A percentile compares a stretch with the other conserved stretches of the same genome.
These are phyloP conservation scores for Brachionichthys hirsutus DNA, from an alignment of 2,113 vertebrate genomes.

Conservation along the genomic window DNA sequence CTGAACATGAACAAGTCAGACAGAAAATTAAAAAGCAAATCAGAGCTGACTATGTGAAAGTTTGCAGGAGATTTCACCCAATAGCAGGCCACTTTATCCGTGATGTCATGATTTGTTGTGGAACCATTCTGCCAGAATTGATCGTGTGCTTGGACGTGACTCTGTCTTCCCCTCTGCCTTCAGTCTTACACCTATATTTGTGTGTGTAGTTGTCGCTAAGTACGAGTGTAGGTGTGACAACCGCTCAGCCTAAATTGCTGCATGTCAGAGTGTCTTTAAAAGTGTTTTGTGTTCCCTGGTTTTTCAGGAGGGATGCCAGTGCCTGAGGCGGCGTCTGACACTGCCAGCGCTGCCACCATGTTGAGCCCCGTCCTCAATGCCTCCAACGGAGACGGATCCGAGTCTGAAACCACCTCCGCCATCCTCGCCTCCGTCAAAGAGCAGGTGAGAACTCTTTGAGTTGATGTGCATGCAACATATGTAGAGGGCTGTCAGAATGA, in stretches of 20 bases:
- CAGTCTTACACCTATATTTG: background rate
- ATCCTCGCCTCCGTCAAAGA: slow-evolving; percentile 98
- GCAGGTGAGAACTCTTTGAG: slow-evolving; percentile 81
- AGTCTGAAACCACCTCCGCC: slow-evolving; percentile 96
- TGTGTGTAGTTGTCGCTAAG: background rate
- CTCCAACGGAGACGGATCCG: slow-evolving; percentile 94
- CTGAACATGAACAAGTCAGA: slow-evolving; percentile 9
- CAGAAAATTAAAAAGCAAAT: background rate
- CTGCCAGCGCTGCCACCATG: slow-evolving; percentile 86
- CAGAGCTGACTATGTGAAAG: too few species aligned
- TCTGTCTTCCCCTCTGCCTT: background rate
- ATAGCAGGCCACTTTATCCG: background rate
- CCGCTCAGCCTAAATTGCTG: slow-evolving; percentile 11
- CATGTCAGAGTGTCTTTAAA: slow-evolving; percentile 30
- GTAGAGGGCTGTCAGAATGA: slow-evolving; percentile 27
- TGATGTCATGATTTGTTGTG: background rate
- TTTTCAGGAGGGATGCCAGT: slow-evolving; percentile 94
- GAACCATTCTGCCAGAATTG: background rate
- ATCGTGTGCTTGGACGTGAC: background rate
- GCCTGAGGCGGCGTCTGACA: slow-evolving; percentile 90
- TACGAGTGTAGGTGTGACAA: slow-evolving; percentile 30
- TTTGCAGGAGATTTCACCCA: too few species aligned
- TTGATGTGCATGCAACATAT: background rate
- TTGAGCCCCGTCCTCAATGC: slow-evolving; percentile 92
- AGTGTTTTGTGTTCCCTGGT: slow-evolving; percentile 27